These are phyloP conservation scores for Caenorhabditis sp. DNA, from an alignment of 2,888 invertebrate genomes.

Conservation along the genomic window DNA sequence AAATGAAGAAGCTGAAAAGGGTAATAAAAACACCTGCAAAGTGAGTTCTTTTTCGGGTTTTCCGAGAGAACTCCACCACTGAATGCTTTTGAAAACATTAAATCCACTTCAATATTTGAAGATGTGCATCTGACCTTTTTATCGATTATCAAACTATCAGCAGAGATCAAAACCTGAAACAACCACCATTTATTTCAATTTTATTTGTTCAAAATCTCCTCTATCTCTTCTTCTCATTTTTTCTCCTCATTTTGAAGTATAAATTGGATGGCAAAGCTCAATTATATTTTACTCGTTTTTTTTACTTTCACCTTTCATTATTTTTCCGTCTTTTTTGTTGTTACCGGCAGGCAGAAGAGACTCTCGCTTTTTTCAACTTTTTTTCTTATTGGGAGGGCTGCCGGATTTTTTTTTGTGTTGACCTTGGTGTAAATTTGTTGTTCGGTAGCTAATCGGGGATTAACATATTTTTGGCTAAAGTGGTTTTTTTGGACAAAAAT, in stretches of 20 bases:
- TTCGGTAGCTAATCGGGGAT: background rate
- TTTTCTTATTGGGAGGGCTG: background rate
- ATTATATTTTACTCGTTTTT: background rate
- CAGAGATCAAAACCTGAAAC: background rate
- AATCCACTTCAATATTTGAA: slow-evolving; percentile 51
- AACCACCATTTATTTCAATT: slow-evolving; percentile 2
- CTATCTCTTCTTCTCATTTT: background rate
- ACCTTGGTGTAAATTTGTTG: background rate
- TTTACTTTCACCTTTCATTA: background rate
- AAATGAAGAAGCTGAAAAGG: too few species aligned
- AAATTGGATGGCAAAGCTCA: background rate
- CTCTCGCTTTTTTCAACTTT: background rate
- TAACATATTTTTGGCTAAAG: background rate
- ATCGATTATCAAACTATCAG: slow-evolving; percentile 18
- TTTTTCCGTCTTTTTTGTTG: background rate
- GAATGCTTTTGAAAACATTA: slow-evolving; percentile 50
- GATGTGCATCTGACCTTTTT: slow-evolving; percentile 54
- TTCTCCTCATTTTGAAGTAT: background rate
- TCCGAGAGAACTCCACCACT: slow-evolving; percentile 59
- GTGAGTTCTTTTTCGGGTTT: slow-evolving; percentile 40
- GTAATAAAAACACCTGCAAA: slow-evolving; percentile 21
- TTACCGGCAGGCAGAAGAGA: background rate
- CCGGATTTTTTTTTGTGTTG: background rate
- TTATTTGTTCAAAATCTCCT: background rate
- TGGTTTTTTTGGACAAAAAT: background rate